Percentiles rank a stretch among this genome's conserved stretches.
Conservation (phyloP, 2,888 invertebrate genomes). For the Drosophila nr. perissopoda region DNA sequence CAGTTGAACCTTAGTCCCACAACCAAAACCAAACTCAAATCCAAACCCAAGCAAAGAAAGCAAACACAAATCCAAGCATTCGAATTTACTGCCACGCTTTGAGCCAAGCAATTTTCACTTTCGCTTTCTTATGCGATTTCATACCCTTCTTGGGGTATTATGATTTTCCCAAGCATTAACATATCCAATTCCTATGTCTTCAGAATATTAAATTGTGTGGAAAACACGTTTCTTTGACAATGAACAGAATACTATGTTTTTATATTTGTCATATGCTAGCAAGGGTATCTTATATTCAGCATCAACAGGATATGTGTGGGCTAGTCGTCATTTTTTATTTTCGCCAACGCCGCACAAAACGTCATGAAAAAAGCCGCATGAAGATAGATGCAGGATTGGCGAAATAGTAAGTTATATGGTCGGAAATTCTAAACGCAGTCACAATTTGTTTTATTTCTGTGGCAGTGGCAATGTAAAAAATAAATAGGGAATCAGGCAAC, state of each 20-base stretch:
- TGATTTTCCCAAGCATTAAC: background rate
- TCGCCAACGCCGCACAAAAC: constrained; percentile 42
- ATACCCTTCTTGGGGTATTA: background rate
- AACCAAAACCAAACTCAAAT: background rate
- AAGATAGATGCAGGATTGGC: constrained; percentile 4
- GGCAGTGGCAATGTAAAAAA: constrained; percentile 46
- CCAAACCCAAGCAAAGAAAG: too few relatives aligned
- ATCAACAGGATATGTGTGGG: too few relatives aligned
- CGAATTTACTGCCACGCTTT: constrained; percentile 9
- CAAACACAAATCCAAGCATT: background rate
- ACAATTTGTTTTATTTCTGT: constrained; percentile 25
- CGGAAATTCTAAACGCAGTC: constrained; percentile 26
- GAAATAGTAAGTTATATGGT: constrained; percentile 6
- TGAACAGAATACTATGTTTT: background rate
- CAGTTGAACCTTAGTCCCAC: background rate
- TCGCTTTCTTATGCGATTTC: background rate
- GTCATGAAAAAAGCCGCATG: constrained; percentile 41
- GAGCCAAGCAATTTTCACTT: background rate
- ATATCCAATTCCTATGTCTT: background rate
- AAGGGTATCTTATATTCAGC: background rate
- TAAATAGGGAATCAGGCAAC: constrained; percentile 20
- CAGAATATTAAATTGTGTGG: background rate
- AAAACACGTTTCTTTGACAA: background rate
- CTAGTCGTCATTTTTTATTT: constrained; percentile 16
- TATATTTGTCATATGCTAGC: background rate